A percentile compares a stretch with the other conserved stretches of the same genome.
Conservation (phyloP, 2,113 vertebrate species). For the Epinephelus fuscoguttatus region DNA sequence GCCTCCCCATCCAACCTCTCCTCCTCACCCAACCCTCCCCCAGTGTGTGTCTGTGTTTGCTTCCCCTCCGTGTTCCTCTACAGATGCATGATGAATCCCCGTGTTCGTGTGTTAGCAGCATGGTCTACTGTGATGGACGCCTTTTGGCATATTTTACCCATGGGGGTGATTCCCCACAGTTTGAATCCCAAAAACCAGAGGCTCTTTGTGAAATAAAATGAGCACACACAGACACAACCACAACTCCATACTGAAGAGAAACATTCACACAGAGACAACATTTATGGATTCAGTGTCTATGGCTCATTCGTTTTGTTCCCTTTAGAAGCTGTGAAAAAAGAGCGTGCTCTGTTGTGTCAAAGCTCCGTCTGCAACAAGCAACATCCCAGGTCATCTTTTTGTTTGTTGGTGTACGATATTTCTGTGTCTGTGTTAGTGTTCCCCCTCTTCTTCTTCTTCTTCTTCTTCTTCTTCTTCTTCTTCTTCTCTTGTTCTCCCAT, state of each 20-base stretch:
- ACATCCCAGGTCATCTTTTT: constrained; percentile 50
- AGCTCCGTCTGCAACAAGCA: constrained; percentile 28
- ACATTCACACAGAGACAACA: constrained; percentile 14
- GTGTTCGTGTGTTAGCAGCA: constrained; percentile 74
- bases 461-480: constrained; percentile 13
- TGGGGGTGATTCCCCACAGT: constrained; percentile 15
- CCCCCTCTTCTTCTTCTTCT: not conserved
- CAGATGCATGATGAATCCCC: constrained; percentile 75
- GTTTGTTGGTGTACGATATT: constrained; percentile 70
- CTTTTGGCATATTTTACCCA: constrained; percentile 35
- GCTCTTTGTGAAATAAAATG: constrained; percentile 34
- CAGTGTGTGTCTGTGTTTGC: constrained; percentile 62
- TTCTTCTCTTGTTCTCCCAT: not conserved
- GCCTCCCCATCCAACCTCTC: constrained; percentile 30
- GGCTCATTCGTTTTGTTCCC: constrained; percentile 27
- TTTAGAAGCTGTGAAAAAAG: constrained; percentile 57
- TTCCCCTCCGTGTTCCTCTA: constrained; percentile 52
- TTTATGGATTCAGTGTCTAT: constrained; percentile 25
- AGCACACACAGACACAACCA: constrained; percentile 18
- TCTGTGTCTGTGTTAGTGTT: constrained; percentile 71
- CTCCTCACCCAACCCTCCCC: not conserved
- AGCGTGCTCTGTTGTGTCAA: constrained; percentile 42
- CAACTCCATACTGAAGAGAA: not conserved
- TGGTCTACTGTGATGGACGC: constrained; percentile 76
- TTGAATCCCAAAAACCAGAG: constrained; percentile 28